These are phyloP conservation scores for Sitophilus oryzae DNA, from an alignment of 1,140 invertebrate species.

Conservation along the genomic window DNA sequence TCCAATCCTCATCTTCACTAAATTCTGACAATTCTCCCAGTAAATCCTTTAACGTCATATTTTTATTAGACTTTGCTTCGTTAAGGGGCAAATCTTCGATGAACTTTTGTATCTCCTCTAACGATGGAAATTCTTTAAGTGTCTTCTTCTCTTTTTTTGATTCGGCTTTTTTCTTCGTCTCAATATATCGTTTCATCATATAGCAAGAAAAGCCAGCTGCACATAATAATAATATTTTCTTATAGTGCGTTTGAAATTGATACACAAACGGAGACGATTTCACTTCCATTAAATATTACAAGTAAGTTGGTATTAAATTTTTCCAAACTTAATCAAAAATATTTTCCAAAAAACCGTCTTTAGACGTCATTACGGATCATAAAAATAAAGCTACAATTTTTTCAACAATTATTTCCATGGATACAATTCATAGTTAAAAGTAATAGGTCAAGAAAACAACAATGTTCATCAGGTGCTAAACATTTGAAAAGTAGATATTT, in stretches of 20 bases:
- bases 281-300: conserved; percentile 12
- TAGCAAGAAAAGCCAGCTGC: conserved; percentile 14
- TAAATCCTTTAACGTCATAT: conserved; percentile 25
- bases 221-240: conserved; percentile 21
- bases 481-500: no score
- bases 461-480: no score
- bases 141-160: conserved; percentile 17
- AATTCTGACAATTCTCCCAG: conserved; percentile 29
- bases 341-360: no score
- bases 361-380: no score
- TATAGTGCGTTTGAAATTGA: conserved; percentile 22
- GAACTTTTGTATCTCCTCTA: conserved; percentile 31
- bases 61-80: conserved; percentile 12
- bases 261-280: background rate
- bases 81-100: conserved; percentile 31
- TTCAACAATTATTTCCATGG: no score
- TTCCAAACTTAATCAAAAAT: no score
- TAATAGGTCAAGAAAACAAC: no score
- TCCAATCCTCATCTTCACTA: conserved; percentile 34
- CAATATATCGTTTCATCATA: conserved; percentile 23
- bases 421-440: no score
- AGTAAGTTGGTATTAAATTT: no score
- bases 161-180: conserved; percentile 11
- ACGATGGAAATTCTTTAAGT: conserved; percentile 26
- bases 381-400: no score